Evolutionary conservation across 2,113 vertebrate species (phyloP), one percentile per base, ranked within the genome.

Genomic region (Heteronetta atricapilla): DNA sequence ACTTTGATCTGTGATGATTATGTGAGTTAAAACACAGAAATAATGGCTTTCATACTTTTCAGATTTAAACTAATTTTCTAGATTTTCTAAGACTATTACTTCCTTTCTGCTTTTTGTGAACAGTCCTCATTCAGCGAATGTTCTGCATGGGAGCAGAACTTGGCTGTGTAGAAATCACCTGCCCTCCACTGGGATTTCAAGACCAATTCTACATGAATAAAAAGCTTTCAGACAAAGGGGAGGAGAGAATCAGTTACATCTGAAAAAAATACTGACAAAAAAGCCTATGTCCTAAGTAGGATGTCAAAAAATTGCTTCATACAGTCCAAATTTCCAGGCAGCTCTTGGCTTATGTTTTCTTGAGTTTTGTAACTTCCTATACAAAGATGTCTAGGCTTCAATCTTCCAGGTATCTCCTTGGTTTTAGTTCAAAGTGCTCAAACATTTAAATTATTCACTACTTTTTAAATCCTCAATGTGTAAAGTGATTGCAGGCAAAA

Each of bases 111-210:
- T 80, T 83, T 90, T 90, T 78, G 56, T 16, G 2, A 82, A 69
- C 20, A 56, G 55, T 55, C 20, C 52, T 50, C 88, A 74, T 59
- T 69, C 42, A 95, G 58, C 14, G 8, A 81, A 62, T 26, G 10
- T 60, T 87, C 48, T 84, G 8, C 29, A 40, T 11, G 52, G 75
- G 74, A 91, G 52, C 7, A 33, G 72, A 77, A 86, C 60, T 92
- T 88, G 89, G 38, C 38, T 72, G 31, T 36, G 34, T 62, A 77
- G 82, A 94, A 89, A 93, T 59, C 73, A 95, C 11, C 56, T 91
- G 60, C 17, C 73, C 23, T 83, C 20, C 42, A 67, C 0, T 56
- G 53, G 34, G 23, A 67, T 83, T 66, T 93, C 79, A 90, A 72
- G 34, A 89, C 36, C 42, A 73, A 40, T 88, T 86, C 59, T 69